Evolutionary conservation across 2,113 vertebrate genomes (phyloP).

Genomic region (Perccottus glenii): DNA sequence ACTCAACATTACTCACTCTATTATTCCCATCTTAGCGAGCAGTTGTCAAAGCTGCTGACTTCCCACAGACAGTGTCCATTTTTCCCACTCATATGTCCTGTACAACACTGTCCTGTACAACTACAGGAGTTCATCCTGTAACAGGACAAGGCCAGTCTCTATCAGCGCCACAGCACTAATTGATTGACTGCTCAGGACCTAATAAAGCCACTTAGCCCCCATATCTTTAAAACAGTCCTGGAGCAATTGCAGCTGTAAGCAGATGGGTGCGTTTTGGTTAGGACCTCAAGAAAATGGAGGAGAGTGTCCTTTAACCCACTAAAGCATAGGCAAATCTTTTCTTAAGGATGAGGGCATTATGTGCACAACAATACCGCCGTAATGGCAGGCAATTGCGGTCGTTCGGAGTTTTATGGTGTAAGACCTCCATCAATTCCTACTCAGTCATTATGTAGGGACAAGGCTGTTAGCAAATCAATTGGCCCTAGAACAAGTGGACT

Average conservation of each 20-base stretch:
- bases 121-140: conserved; percentile 52
- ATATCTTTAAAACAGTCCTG: conserved; percentile 28
- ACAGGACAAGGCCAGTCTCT: conserved; percentile 28
- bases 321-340: conserved; percentile 54
- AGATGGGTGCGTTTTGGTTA: conserved; percentile 38
- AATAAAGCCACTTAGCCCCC: conserved; percentile 46
- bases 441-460: conserved; percentile 77
- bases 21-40: conserved; percentile 63
- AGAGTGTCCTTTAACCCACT: conserved; percentile 26
- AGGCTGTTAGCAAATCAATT: conserved; percentile 79
- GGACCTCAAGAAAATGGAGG: conserved; percentile 24
- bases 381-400: conserved; percentile 72
- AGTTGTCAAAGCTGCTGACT: conserved; percentile 52
- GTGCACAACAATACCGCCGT: conserved; percentile 67
- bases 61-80: conserved; percentile 56
- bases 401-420: conserved; percentile 74
- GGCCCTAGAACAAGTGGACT: conserved; percentile 62
- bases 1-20: conserved; percentile 55
- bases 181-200: conserved; percentile 62
- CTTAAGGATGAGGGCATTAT: conserved; percentile 58
- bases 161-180: conserved; percentile 39
- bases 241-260: conserved; percentile 21
- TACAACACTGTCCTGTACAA: no score
- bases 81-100: conserved; percentile 69
- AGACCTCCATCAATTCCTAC: conserved; percentile 75